Evolutionary conservation across 2,797 vertebrate species (phyloP), one percentile per base, ranked within the genome.

Genomic region (Antrozous pallidus): DNA sequence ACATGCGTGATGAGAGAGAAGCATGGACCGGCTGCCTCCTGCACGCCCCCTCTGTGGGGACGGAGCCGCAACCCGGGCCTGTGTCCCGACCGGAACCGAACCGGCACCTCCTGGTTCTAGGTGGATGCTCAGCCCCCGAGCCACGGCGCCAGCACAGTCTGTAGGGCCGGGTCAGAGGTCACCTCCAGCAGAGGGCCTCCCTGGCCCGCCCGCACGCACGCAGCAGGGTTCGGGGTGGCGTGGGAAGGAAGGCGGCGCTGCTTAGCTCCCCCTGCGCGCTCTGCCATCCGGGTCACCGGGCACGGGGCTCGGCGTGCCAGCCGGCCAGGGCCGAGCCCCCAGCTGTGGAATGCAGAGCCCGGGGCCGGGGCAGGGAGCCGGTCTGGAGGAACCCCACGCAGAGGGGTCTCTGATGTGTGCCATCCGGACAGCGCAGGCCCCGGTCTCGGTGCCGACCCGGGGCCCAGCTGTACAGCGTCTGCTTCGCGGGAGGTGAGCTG

Each of bases 241-340:
- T 20, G 54, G 33, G 54, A 54, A 47, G 47, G 33, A 31, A 58
- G 77, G 54, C 40, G 24, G 4, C 11, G 12, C 47, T 10, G n/a
- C 61, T 80, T 40, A 0, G 4, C 26, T 2, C 33, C 67, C 10
- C 42, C 13, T 1, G 1, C 3, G 8, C 3, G 12, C 51, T 5
- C 1, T 0, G 42, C 61, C 4, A 13, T 3, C 4, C 9, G 4
- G 1, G 1, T 26, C 40, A 3, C 63, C 33, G 1, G 11, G 33
- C 40, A 2, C 33, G 0, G 40, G 47, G n/a, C n/a, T n/a, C n/a
- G n/a, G n/a, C n/a, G n/a, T n/a, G n/a, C n/a, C n/a, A n/a, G n/a
- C n/a, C 47, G 47, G 73, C 36, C 33, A 3, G 70, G 38, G 3
- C 33, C 0, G 2, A 18, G 47, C 45, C 81, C 12, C 28, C 54